Evolutionary conservation across 1,140 invertebrate species (phyloP).

Genomic region (Protaetia brevitarsis): DNA sequence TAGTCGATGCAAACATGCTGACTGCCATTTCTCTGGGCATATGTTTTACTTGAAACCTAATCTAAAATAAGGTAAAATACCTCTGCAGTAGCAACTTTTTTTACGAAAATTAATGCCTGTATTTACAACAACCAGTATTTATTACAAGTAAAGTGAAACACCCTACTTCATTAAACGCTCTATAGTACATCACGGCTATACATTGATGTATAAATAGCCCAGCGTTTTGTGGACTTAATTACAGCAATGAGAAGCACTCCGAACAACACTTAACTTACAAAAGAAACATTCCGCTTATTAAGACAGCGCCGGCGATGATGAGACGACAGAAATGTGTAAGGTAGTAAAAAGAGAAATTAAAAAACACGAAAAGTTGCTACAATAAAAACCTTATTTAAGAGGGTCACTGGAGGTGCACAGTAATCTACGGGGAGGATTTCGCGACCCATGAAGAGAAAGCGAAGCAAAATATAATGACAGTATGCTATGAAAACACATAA

Average conservation of each 20-base stretch:
- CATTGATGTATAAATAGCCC: conserved; percentile 3
- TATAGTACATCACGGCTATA: not conserved
- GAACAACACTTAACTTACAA: conserved; percentile 9
- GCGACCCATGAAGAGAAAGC: not conserved
- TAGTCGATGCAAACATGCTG: too few species aligned
- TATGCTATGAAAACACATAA: not conserved
- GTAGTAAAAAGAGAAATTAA: conserved; percentile 10
- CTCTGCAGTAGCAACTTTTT: not conserved
- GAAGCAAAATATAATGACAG: not conserved
- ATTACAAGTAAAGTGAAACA: not conserved
- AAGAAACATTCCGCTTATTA: conserved; percentile 6
- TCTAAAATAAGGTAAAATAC: not conserved
- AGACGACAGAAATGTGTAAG: conserved; percentile 6
- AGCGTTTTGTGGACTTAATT: conserved; percentile 9
- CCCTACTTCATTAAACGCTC: not conserved
- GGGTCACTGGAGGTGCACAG: not conserved
- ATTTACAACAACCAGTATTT: not conserved
- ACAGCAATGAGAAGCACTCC: conserved; percentile 1
- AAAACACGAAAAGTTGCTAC: conserved; percentile 14
- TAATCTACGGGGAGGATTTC: not conserved
- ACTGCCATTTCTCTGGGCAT: too few species aligned
- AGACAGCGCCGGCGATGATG: not conserved
- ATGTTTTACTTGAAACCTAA: too few species aligned
- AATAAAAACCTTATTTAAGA: conserved; percentile 8
- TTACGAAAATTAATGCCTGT: not conserved